Conservation (phyloP, 2,888 invertebrate genomes). For the Linnaemya vulpina region DNA sequence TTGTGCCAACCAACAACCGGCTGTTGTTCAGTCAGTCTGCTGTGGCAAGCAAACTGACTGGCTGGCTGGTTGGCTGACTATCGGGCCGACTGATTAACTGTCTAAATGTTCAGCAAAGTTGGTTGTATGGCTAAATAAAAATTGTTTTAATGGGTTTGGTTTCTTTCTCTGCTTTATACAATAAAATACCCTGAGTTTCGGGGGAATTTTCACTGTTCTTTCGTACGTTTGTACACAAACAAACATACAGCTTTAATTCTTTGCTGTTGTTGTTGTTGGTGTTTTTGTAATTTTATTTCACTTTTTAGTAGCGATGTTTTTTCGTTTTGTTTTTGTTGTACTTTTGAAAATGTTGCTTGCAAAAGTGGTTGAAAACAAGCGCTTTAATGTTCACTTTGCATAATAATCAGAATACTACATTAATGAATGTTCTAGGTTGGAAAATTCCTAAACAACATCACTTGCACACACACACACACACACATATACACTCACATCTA, state of each 20-base stretch:
- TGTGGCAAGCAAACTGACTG: background rate
- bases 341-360: conserved; percentile 17
- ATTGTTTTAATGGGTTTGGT: conserved; percentile 59
- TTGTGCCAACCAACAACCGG: conserved; percentile 36
- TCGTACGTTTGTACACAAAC: conserved; percentile 20
- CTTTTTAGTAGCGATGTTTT: conserved; percentile 10
- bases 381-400: conserved; percentile 44
- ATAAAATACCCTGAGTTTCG: conserved; percentile 7
- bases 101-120: conserved; percentile 20
- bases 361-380: background rate
- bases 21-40: conserved; percentile 30
- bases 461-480: background rate
- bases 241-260: background rate
- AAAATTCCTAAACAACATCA: conserved; percentile 13
- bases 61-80: conserved; percentile 11
- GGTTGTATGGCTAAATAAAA: conserved; percentile 63
- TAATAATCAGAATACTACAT: conserved; percentile 54
- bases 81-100: background rate
- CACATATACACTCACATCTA: background rate
- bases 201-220: conserved; percentile 32
- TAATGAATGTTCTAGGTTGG: conserved; percentile 15
- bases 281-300: conserved; percentile 25
- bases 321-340: background rate
- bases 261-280: background rate
- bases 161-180: conserved; percentile 35